phyloP scores from a whole-genome alignment of 2,888 invertebrate species.

The Synanthedon andrenaeformis region DNA sequence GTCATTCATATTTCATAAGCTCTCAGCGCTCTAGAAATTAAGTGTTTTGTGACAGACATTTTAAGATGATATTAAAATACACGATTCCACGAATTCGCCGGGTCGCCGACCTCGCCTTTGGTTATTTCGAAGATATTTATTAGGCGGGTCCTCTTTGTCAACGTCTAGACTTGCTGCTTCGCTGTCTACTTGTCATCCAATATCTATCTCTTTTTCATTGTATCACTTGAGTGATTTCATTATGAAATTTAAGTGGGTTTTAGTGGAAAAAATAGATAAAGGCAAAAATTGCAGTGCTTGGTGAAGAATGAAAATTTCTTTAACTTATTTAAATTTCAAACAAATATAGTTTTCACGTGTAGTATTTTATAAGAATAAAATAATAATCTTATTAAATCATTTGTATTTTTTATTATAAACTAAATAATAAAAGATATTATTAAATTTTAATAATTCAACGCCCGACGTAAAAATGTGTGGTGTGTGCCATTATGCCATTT shows the following conservation, averaged over 20 bases:
- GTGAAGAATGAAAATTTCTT: too few species aligned
- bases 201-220: not conserved
- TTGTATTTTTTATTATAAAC: too few species aligned
- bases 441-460: too few species aligned
- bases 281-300: too few species aligned
- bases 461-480: too few species aligned
- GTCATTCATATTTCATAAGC: not conserved
- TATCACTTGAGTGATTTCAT: not conserved
- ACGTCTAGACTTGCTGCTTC: not conserved
- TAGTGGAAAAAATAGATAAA: too few species aligned
- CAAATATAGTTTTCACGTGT: too few species aligned
- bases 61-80: not conserved
- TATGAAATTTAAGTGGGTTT: not conserved
- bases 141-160: not conserved
- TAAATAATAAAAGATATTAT: too few species aligned
- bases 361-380: too few species aligned
- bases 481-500: too few species aligned
- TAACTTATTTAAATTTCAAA: too few species aligned
- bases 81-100: constrained; percentile 6
- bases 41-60: not conserved
- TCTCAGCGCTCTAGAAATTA: not conserved
- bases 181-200: not conserved
- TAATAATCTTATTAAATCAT: too few species aligned
- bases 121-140: constrained; percentile 6
- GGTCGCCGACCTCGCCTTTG: constrained; percentile 9